phyloP scores from a whole-genome alignment of 2,113 vertebrate genomes.

The Hemicordylus capensis region DNA sequence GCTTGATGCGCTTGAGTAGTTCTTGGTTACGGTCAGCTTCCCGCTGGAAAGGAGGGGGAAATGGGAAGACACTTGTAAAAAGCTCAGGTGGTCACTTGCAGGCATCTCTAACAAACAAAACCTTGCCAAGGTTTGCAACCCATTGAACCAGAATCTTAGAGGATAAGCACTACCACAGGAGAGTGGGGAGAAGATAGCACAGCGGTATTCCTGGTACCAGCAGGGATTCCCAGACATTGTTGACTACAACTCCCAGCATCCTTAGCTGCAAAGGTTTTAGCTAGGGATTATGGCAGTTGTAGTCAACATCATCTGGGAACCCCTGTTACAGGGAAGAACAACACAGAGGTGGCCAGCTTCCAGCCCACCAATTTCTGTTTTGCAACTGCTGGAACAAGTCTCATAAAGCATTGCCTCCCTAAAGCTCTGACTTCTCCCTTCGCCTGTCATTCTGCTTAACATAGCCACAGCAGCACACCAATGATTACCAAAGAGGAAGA shows the following conservation, averaged over 20 bases:
- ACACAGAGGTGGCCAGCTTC: not conserved
- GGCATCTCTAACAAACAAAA: not conserved
- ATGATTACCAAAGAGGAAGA: not conserved
- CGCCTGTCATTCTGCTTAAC: not conserved
- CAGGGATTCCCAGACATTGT: no score
- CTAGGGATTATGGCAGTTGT: no score
- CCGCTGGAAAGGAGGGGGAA: constrained; percentile 71
- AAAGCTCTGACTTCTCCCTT: not conserved
- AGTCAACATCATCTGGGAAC: no score
- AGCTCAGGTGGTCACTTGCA: constrained; percentile 5
- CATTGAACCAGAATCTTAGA: not conserved
- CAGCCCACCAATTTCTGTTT: no score
- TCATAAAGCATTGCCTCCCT: no score
- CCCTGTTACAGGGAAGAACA: no score
- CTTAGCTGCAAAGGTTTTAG: no score
- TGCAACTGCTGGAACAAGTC: not conserved
- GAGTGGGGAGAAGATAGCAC: not conserved
- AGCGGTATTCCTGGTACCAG: no score
- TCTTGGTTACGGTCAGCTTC: constrained; percentile 90
- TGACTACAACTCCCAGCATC: no score
- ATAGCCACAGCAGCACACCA: not conserved
- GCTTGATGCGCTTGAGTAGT: constrained; percentile 83
- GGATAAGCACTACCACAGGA: no score
- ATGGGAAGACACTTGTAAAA: not conserved
- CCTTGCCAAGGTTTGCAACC: not conserved